Evolutionary conservation across 2,113 vertebrate species (phyloP), one percentile per base, ranked within the genome.

Genomic region (Xerus inauris): DNA sequence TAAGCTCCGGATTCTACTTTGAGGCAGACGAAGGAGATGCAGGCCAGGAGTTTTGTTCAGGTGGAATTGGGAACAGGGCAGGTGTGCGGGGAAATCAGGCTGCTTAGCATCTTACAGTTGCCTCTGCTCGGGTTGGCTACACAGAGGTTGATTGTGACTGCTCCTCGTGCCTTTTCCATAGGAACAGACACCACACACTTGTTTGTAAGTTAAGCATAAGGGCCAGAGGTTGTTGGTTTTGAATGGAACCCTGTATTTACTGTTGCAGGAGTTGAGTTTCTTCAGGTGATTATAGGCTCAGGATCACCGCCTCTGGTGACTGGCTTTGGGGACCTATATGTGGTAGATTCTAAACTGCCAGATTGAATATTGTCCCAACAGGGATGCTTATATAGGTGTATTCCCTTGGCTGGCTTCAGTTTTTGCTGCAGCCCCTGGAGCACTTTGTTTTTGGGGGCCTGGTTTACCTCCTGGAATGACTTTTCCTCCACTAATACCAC

Each of bases 221-320:
- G 71, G 40, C 65, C n/a, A 11, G 40, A 67, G 62, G 79, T 59
- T 94, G 57, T 94, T 97, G 64, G 32, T 90, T 95, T 79, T 89
- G 51, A 90, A 51, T 28, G n/a, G 49, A 79, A 89, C 42, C 86
- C 54, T 28, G 4, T 67, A 24, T 95, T 91, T 86, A 62, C 62
- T 88, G 49, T 94, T 65, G 28, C 40, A 35, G 92, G 79, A 94
- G 20, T 82, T 75, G 62, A 93, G 40, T 84, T 96, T 89, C 91
- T 89, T 94, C 32, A 51, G 62, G 26, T 85, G 32, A 92, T 85
- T 89, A 32, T 51, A 79, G 75, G 49, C 54, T 73, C n/a, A 17
- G 65, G 69, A 89, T 42, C 64, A 51, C 73, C 20, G 64, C 42
- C 91, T 89, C 57, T 77, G 83, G 86, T 57, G 83, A 81, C 83